Evolutionary conservation across 2,113 vertebrate species (phyloP).

Genomic region (Phrynocephalus versicolor): DNA sequence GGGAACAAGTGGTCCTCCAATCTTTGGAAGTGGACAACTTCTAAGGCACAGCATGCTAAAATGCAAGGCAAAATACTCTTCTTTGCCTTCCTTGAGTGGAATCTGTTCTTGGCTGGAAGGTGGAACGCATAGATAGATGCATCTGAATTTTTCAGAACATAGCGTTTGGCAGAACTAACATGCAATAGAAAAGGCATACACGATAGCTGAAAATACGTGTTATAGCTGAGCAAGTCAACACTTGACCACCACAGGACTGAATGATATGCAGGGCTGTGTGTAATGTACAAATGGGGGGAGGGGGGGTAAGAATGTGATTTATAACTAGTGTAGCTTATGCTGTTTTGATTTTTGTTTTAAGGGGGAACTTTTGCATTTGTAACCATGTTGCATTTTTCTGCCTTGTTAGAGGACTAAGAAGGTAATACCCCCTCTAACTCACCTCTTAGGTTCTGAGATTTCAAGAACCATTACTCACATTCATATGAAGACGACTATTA

Average conservation of each 20-base stretch:
- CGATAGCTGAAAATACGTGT: not conserved
- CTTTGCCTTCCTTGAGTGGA: not conserved
- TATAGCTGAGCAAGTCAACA: not conserved
- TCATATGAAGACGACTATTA: too few species aligned
- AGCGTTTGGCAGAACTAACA: not conserved
- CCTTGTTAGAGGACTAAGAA: too few species aligned
- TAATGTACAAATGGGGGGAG: too few species aligned
- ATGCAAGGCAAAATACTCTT: not conserved
- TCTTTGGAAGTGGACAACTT: too few species aligned
- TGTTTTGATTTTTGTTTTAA: too few species aligned
- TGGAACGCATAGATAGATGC: not conserved
- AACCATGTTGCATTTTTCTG: too few species aligned
- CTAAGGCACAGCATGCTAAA: not conserved
- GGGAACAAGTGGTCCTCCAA: too few species aligned
- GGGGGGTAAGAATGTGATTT: not conserved
- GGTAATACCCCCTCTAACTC: not conserved
- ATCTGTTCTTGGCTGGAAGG: not conserved
- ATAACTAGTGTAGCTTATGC: not conserved
- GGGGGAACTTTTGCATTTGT: too few species aligned
- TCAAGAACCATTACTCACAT: not conserved
- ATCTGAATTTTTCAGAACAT: not conserved
- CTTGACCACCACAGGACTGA: not conserved
- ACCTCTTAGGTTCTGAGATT: not conserved
- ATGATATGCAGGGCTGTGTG: not conserved
- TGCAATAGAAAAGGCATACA: not conserved